phyloP scores from a whole-genome alignment of 1,140 invertebrate genomes.

The Calephelis nemesis region DNA sequence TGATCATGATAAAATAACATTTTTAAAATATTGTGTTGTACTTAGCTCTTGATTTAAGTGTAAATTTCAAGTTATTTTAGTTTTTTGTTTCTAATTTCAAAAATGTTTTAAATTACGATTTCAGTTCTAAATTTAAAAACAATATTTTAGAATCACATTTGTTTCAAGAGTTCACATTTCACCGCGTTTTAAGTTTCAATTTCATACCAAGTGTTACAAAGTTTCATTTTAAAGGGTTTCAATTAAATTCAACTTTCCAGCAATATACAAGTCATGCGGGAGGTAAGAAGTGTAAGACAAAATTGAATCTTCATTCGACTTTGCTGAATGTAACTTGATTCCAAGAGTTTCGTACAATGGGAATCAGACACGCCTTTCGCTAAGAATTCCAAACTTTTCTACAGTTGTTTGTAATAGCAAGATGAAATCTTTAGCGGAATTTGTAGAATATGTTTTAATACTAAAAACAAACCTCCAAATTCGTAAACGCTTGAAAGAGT shows the following conservation, averaged over 20 bases:
- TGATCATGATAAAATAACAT: too few species aligned
- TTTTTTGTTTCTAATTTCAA: too few species aligned
- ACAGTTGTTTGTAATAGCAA: constrained; percentile 15
- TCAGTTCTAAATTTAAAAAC: too few species aligned
- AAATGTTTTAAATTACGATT: too few species aligned
- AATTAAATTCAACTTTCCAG: constrained; percentile 5
- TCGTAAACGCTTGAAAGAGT: constrained; percentile 13
- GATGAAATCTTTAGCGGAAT: constrained; percentile 4
- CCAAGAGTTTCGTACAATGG: constrained; percentile 13
- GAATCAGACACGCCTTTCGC: constrained; percentile 12
- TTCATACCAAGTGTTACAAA: not conserved
- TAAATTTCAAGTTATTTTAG: too few species aligned
- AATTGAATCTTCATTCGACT: constrained; percentile 12
- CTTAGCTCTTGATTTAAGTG: too few species aligned
- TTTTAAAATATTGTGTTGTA: too few species aligned
- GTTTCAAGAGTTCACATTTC: too few species aligned
- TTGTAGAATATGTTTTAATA: constrained; percentile 14
- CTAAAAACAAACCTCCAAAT: constrained; percentile 11
- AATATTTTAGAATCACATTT: too few species aligned
- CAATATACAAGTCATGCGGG: constrained; percentile 1
- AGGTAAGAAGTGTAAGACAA: not conserved
- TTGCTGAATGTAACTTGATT: constrained; percentile 10
- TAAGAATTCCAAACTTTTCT: constrained; percentile 7
- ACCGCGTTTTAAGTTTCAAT: too few species aligned
- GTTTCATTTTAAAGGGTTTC: not conserved